phyloP scores from a whole-genome alignment of 2,797 vertebrate genomes.

The Cheirogaleus major region DNA sequence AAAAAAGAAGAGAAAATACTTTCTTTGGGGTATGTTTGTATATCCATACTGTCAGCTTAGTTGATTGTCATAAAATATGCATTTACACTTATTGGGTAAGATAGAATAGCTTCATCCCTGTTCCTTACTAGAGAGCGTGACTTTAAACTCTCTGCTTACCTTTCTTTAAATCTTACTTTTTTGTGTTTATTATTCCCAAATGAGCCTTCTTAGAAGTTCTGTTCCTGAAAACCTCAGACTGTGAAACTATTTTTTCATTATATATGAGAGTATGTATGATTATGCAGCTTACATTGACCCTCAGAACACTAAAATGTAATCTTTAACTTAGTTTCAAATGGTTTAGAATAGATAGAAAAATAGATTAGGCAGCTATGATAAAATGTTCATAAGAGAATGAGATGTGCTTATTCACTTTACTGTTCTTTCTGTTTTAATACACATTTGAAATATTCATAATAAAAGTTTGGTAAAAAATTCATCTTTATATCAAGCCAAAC shows the following conservation, averaged over 20 bases:
- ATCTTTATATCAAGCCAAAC: neutral
- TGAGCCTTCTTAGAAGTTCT: neutral
- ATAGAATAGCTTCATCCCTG: neutral
- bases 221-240: neutral
- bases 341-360: neutral
- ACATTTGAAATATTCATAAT: constrained; percentile 5
- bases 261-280: neutral
- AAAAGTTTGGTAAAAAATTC: neutral
- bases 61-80: neutral
- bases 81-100: neutral
- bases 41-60: neutral
- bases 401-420: neutral
- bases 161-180: neutral
- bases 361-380: neutral
- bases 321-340: neutral
- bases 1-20: neutral
- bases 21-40: neutral
- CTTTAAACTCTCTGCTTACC: neutral
- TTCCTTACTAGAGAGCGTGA: neutral
- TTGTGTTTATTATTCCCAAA: neutral
- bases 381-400: neutral
- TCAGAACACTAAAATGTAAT: neutral
- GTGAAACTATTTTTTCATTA: neutral
- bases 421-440: neutral
- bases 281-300: neutral